Conservation (phyloP, 2,113 vertebrate genomes). For the Felis chaus region DNA sequence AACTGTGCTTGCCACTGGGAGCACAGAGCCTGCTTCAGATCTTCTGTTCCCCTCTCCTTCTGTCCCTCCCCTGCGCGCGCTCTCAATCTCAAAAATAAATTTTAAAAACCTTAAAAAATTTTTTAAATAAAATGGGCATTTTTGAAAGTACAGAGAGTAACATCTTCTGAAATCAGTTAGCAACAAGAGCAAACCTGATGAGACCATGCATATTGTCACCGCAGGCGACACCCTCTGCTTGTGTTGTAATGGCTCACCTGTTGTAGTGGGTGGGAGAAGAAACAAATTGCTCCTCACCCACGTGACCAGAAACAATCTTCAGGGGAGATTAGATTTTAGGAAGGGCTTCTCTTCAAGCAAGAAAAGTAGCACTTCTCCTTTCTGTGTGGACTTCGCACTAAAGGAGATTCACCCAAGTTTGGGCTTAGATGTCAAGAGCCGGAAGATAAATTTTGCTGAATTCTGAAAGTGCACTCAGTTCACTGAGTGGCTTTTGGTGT, state of each 20-base stretch:
- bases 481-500: neutral
- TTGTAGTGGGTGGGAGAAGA: neutral
- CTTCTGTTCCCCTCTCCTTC: too few relatives aligned
- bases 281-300: neutral
- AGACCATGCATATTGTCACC: neutral
- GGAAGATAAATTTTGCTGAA: neutral
- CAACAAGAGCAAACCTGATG: neutral
- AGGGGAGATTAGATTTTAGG: neutral
- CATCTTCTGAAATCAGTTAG: conserved; percentile 9
- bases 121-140: neutral
- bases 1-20: too few relatives aligned
- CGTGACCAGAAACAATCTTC: neutral
- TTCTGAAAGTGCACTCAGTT: neutral
- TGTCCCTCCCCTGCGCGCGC: too few relatives aligned
- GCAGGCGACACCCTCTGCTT: neutral
- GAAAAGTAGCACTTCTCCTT: neutral
- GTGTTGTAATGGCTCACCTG: neutral
- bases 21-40: too few relatives aligned
- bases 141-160: neutral
- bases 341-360: neutral
- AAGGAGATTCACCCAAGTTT: conserved; percentile 26
- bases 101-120: too few relatives aligned
- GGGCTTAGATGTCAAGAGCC: neutral
- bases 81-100: too few relatives aligned
- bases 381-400: neutral